Evolutionary conservation across 2,113 vertebrate species (phyloP), one percentile per base, ranked within the genome.

Genomic region (Paedocypris sp.): DNA sequence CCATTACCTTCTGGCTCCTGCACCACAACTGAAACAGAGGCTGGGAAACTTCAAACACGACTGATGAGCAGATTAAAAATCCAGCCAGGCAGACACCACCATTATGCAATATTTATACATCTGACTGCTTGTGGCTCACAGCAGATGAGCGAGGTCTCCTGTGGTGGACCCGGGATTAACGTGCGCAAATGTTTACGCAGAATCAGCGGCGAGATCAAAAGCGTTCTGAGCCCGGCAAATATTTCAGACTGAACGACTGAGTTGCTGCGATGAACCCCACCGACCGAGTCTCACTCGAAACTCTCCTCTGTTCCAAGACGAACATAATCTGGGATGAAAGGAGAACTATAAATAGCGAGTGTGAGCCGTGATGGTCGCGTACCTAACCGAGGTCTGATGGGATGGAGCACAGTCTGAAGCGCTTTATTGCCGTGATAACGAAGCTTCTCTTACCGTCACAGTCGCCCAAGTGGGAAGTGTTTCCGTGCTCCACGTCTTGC

Each of bases 391-490:
- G 50, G 25, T 58, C 53, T 43, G 26, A 26, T 2, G 11, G 26
- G 38, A 31, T 12, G 48, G 33, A 19, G 16, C 46, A 69, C 35
- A 2, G 36, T 7, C 4, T 38, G 49, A 46, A 6, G 28, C 2
- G n/a, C 15, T 35, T 32, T 52, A 45, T 16, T 15, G 28, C 7
- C 4, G 41, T 41, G 4, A 54, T 60, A 35, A 62, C 47, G 26
- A 39, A n/a, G 20, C 22, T 66, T 31, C 29, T 47, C 91, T 86
- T 78, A 98, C 94, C 93, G 62, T 94, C 90, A 23, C 94, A 98
- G 79, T 96, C 92, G 3, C 90, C 92, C 79, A 98, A 80, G 74
- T 92, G 89, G 28, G 88, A 85, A 0, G 91, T 93, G 77, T 88
- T 93, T 64, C 87, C 80, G 1, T 91, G 89, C 1, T 83, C 77